These are phyloP conservation scores for Uloborus plumipes DNA, from an alignment of 2,888 invertebrate genomes.

Conservation along the genomic window DNA sequence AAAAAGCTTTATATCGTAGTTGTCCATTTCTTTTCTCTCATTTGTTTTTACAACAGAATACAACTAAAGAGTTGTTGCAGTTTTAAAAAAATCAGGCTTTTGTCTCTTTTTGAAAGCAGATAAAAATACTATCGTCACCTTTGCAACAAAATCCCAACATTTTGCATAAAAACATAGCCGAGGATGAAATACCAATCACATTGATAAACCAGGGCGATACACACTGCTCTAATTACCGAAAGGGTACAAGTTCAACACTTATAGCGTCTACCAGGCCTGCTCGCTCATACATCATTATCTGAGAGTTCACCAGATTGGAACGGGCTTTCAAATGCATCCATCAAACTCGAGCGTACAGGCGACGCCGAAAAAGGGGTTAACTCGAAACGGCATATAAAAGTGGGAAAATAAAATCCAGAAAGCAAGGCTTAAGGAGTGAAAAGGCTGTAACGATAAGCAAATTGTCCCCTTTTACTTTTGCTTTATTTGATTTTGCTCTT, in stretches of 20 bases:
- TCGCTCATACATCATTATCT: conserved; percentile 25
- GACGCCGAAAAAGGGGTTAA: conserved; percentile 14
- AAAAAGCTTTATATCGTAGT: too few species aligned
- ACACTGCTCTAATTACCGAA: conserved; percentile 1
- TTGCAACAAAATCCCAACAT: too few species aligned
- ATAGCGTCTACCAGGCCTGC: neutral
- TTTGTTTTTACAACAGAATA: too few species aligned
- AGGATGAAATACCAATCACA: too few species aligned
- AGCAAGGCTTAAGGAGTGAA: conserved; percentile 30
- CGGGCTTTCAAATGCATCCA: conserved; percentile 53
- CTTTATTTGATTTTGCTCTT: conserved; percentile 27
- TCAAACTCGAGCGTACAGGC: conserved; percentile 23
- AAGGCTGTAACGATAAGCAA: conserved; percentile 45
- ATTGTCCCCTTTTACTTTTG: conserved; percentile 39
- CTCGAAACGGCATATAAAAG: conserved; percentile 18
- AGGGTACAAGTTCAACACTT: neutral
- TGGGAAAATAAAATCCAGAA: conserved; percentile 32
- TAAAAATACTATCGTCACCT: too few species aligned
- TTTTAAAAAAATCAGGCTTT: too few species aligned
- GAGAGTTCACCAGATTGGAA: conserved; percentile 3
- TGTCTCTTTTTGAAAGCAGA: too few species aligned
- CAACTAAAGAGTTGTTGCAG: too few species aligned
- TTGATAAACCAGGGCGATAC: neutral
- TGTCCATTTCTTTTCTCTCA: too few species aligned
- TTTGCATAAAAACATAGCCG: too few species aligned